These are phyloP conservation scores for Ramphastos sulfuratus DNA, from an alignment of 2,113 vertebrate genomes.

Conservation along the genomic window DNA sequence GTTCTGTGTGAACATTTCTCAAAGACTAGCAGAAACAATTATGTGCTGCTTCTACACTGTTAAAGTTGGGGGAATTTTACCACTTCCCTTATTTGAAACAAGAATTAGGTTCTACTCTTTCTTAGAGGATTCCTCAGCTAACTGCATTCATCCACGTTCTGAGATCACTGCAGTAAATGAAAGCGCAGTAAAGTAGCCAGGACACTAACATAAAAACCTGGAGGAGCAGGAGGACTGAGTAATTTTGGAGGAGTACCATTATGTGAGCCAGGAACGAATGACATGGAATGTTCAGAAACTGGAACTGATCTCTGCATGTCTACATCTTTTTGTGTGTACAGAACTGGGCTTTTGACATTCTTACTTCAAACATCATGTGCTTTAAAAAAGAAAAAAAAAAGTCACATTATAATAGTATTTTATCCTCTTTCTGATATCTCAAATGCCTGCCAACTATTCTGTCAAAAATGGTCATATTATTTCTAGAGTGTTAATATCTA, in stretches of 20 bases:
- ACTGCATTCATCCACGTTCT: neutral
- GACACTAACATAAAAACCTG: neutral
- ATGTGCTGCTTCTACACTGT: neutral
- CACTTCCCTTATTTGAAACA: neutral
- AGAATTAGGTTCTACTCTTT: neutral
- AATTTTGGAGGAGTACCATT: neutral
- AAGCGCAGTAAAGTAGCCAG: neutral
- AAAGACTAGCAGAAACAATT: neutral
- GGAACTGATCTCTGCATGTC: neutral
- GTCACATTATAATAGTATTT: neutral
- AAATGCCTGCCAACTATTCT: neutral
- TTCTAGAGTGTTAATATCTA: neutral
- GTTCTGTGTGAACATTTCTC: neutral
- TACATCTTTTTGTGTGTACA: neutral
- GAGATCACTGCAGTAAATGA: neutral
- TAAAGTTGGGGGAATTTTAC: neutral
- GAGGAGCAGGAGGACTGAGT: neutral
- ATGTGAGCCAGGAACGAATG: neutral
- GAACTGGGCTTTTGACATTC: neutral
- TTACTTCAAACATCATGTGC: neutral
- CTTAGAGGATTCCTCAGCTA: neutral
- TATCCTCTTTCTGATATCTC: neutral
- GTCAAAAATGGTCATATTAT: neutral
- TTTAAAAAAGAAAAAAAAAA: neutral
- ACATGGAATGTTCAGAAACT: neutral